A percentile compares a stretch with the other conserved stretches of the same genome.
These are phyloP conservation scores for Tinamus guttatus DNA, from an alignment of 2,113 vertebrate species.

Conservation along the genomic window DNA sequence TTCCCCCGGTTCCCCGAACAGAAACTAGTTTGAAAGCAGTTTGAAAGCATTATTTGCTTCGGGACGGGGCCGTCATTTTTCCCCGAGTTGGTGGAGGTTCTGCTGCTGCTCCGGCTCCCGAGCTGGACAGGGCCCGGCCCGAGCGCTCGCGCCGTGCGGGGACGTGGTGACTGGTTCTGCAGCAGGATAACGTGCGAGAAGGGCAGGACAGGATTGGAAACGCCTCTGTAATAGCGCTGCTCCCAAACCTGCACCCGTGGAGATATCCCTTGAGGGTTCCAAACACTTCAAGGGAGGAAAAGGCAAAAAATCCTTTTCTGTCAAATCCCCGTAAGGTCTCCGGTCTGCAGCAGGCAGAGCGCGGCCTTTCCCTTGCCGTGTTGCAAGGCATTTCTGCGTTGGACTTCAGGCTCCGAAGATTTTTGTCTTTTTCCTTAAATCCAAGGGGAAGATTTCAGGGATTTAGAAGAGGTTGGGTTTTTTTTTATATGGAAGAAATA, in stretches of 20 bases:
- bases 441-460: slow-evolving; percentile 74
- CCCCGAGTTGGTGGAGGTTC: not conserved
- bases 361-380: not conserved
- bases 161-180: not conserved
- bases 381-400: not conserved
- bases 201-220: not conserved
- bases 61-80: not conserved
- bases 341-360: not conserved
- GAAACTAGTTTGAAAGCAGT: not conserved
- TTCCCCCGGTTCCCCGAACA: not conserved
- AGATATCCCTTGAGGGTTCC: too few species aligned
- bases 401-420: not conserved
- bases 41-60: not conserved
- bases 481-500: slow-evolving; percentile 76
- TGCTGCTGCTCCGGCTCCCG: not conserved
- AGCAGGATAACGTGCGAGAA: slow-evolving; percentile 44
- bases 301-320: not conserved
- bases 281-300: not conserved
- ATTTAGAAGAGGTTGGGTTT: slow-evolving; percentile 70
- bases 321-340: not conserved
- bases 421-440: slow-evolving; percentile 34
- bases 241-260: not conserved
- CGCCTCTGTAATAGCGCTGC: slow-evolving; percentile 3
- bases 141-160: not conserved
- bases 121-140: not conserved